Evolutionary conservation across 2,888 invertebrate genomes (phyloP).

Genomic region (Sinodicranocentrus sp.): DNA sequence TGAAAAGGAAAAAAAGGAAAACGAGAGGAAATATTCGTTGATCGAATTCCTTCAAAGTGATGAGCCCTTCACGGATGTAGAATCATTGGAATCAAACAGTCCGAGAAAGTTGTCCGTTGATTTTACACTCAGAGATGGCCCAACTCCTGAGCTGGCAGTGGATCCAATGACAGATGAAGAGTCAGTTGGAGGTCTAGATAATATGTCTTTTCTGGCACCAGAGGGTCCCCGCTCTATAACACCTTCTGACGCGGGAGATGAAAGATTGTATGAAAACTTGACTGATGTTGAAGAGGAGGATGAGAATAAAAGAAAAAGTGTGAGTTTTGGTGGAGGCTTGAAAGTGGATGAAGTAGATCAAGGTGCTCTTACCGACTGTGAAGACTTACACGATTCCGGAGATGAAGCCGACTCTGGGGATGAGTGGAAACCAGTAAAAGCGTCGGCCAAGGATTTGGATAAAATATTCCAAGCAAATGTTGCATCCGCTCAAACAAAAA

Average conservation of each 20-base stretch:
- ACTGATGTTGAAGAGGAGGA: conserved; percentile 75
- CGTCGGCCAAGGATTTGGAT: conserved; percentile 37
- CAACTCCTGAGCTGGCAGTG: conserved; percentile 61
- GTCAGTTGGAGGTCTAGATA: conserved; percentile 24
- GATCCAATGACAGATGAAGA: conserved; percentile 73
- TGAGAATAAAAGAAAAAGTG: conserved; percentile 24
- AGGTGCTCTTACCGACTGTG: conserved; percentile 76
- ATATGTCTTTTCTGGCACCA: neutral
- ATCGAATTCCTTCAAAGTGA: conserved; percentile 48
- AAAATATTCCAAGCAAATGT: conserved; percentile 64
- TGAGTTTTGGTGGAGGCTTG: conserved; percentile 36
- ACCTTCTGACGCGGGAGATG: conserved; percentile 72
- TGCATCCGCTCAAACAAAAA: conserved; percentile 52
- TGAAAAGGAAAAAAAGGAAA: conserved; percentile 10
- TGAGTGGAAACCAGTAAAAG: conserved; percentile 54
- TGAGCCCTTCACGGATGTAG: conserved; percentile 45
- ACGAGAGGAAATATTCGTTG: conserved; percentile 54
- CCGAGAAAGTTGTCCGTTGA: conserved; percentile 40
- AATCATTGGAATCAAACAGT: conserved; percentile 31
- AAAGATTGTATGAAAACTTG: conserved; percentile 70
- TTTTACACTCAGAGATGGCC: neutral
- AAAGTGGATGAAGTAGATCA: conserved; percentile 72
- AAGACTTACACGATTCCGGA: conserved; percentile 78
- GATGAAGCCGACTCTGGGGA: conserved; percentile 77
- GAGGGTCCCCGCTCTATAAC: conserved; percentile 61